Evolutionary conservation across 2,797 vertebrate species (phyloP).

Genomic region (Darevskia nairensis): DNA sequence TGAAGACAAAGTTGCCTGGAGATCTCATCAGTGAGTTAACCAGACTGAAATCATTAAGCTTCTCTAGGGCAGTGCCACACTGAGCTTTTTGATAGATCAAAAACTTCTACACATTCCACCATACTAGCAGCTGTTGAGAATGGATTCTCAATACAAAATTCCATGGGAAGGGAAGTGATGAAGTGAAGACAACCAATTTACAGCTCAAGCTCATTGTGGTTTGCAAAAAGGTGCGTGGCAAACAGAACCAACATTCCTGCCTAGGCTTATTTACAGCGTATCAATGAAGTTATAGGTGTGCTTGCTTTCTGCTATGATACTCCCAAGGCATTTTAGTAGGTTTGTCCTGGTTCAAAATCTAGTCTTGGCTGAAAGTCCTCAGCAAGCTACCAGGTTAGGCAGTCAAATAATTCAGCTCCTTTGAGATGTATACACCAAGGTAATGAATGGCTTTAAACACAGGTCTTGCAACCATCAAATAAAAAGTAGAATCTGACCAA

Average conservation of each 20-base stretch:
- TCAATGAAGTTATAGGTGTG: background rate
- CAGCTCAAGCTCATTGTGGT: constrained; percentile 27
- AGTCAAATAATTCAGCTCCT: background rate
- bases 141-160: constrained; percentile 2
- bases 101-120: background rate
- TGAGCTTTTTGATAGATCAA: background rate
- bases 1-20: background rate
- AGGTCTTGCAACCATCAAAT: background rate
- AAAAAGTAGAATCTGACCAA: background rate
- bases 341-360: background rate
- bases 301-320: background rate
- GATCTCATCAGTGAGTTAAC: background rate
- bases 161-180: fast-evolving
- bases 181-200: background rate
- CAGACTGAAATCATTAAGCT: background rate
- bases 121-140: constrained; percentile 9
- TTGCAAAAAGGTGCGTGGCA: background rate
- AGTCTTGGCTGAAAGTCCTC: background rate
- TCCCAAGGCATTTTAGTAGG: background rate
- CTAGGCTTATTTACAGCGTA: background rate
- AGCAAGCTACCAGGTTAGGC: background rate
- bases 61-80: background rate
- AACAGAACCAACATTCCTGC: background rate
- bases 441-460: background rate
- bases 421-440: background rate